Base-by-base conservation (phyloP, 2,888 invertebrate species). In the Hipparchia semele region DNA sequence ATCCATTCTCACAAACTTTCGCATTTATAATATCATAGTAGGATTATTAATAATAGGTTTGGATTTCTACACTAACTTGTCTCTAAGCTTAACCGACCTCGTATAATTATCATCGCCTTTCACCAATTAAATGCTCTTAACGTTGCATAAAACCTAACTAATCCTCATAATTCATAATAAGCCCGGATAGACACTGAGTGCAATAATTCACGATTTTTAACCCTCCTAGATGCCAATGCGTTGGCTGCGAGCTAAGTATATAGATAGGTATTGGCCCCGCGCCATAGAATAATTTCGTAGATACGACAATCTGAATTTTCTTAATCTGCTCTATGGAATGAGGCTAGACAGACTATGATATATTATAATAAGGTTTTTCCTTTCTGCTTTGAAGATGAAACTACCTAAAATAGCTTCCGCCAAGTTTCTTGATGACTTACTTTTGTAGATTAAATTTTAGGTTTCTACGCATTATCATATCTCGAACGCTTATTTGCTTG, bases 131-230 rank as follows among this genome's bases (percentile, higher is more conserved):
- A 54, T 33, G 59, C 45, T 54, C 61, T 64, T 7, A 53, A 23
- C 64, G 49, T 64, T 60, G 60, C 59, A 67, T 46, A 67, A 58
- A 67, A 45, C 45, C 46, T 39, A 56, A 45, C 53, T 53, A 60
- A 56, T 70, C 54, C 56, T 79, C 81, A 86, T 90, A 90, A 91
- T 90, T 91, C 89, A 90, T 84, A 83, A 87, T 87, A 86, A 87
- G 83, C 81, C 82, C 81, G 82, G 83, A 74, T 46, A 67, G 87
- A 83, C 84, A 79, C 80, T 78, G 79, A 80, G 79, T 78, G 83
- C 78, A 78, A 87, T 91, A 90, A 91, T 85, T 91, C 86, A 91
- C 80, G 87, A 88, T 90, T 90, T 91, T 90, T 89, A 86, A 86
- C 90, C 90, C 87, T 84, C 75, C 73, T 64, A 62, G 73, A 76